These are phyloP conservation scores for Ephestia elutella DNA, from an alignment of 1,140 invertebrate species.

Conservation along the genomic window DNA sequence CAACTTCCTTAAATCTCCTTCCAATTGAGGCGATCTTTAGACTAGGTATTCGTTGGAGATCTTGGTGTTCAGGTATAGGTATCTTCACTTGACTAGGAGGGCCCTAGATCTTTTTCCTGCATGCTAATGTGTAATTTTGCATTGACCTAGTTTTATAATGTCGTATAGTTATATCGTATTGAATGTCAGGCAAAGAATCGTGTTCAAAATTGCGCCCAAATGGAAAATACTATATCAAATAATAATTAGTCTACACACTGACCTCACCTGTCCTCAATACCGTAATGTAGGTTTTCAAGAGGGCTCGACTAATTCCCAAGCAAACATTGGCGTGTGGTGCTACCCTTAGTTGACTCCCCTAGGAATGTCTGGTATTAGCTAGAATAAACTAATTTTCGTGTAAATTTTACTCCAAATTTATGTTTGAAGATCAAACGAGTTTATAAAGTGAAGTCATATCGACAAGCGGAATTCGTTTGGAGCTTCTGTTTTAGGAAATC, in stretches of 20 bases:
- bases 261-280: conserved; percentile 1
- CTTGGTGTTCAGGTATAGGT: too few species aligned
- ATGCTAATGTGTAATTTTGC: too few species aligned
- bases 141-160: too few species aligned
- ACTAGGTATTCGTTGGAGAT: too few species aligned
- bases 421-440: neutral
- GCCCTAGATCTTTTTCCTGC: too few species aligned
- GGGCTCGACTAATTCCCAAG: conserved; percentile 5
- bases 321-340: conserved; percentile 6
- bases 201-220: neutral
- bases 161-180: too few species aligned
- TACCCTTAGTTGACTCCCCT: neutral
- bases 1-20: too few species aligned
- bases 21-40: too few species aligned
- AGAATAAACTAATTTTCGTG: neutral
- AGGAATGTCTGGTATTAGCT: neutral
- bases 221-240: neutral
- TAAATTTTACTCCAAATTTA: neutral
- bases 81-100: too few species aligned
- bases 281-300: conserved; percentile 3
- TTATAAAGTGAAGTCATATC: neutral
- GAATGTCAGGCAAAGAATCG: neutral
- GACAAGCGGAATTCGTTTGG: too few species aligned
- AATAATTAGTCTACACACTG: neutral
- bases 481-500: too few species aligned